These are phyloP conservation scores for Drosophila carrolli DNA, from an alignment of 1,140 invertebrate species.

Conservation along the genomic window DNA sequence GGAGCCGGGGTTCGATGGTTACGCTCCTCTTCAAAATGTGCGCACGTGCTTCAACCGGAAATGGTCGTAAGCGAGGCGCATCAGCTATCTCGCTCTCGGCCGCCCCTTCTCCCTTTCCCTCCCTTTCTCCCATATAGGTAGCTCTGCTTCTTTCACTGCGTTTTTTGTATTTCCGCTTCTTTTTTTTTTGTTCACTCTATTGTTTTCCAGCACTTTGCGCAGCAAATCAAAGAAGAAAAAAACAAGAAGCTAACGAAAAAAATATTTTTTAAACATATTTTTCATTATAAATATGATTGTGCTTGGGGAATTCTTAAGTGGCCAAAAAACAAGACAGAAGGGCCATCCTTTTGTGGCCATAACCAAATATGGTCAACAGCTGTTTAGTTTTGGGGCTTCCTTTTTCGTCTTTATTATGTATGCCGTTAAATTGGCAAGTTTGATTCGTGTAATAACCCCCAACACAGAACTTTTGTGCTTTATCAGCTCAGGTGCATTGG, in stretches of 20 bases:
- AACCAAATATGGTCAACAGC: conserved; percentile 68
- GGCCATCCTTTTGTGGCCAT: conserved; percentile 71
- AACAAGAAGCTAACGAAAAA: conserved; percentile 30
- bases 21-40: conserved; percentile 63
- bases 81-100: conserved; percentile 55
- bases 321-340: conserved; percentile 35
- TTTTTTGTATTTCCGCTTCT: conserved; percentile 74
- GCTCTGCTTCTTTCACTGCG: conserved; percentile 35
- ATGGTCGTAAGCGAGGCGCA: conserved; percentile 79
- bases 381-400: conserved; percentile 53
- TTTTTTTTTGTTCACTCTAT: conserved; percentile 47
- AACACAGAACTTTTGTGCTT: conserved; percentile 46
- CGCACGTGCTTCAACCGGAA: conserved; percentile 84
- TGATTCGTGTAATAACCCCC: conserved; percentile 4
- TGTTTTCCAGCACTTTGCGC: conserved; percentile 73
- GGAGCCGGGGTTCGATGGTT: conserved; percentile 27
- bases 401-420: conserved; percentile 39
- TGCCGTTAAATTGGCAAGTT: conserved; percentile 56
- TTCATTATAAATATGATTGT: conserved; percentile 46
- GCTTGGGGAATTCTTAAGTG: conserved; percentile 68
- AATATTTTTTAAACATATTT: conserved; percentile 50
- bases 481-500: conserved; percentile 60
- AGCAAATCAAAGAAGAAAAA: conserved; percentile 65
- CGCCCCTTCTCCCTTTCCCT: conserved; percentile 29
- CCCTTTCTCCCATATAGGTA: conserved; percentile 17